Evolutionary conservation across 2,113 vertebrate species (phyloP), one percentile per base, ranked within the genome.

Genomic region (Sphaerodactylus townsendi): DNA sequence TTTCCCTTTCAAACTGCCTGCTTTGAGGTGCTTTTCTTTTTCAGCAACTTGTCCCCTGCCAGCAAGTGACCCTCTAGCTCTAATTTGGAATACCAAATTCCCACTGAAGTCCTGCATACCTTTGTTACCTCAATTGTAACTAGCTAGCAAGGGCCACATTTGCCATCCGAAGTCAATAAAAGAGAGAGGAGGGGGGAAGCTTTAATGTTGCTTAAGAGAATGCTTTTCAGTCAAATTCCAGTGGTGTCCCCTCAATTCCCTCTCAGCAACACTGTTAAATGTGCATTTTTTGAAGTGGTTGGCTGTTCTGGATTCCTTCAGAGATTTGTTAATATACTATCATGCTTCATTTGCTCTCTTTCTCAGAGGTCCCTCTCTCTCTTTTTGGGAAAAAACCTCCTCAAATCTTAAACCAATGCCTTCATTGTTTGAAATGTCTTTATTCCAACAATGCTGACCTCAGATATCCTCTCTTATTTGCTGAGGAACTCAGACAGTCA

Each of bases 381-480:
- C 7, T 19, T 6, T 5, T 5, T 7, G 69, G 90, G 93, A 85
- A 92, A 94, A 93, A 92, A 92, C 83, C 90, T 93, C 90, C 87
- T 88, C 89, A 92, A 93, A 90, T 92, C 93, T 94, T 92, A 94
- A 91, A 94, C 92, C 96, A 96, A 96, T 95, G 95, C 89, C 86
- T 90, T 96, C 94, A 97, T 97, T 97, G 96, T 95, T 96, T 91
- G 82, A 91, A 90, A 94, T 92, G 95, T 95, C 96, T 95, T 96
- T 94, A 95, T 96, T 92, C 96, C 96, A 95, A 96, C 94, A 96
- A 95, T 92, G 92, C 95, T 94, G 95, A 96, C 96, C 96, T 96
- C 96, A 94, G 93, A 94, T 96, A 95, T 94, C 94, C 95, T 94
- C 93, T 94, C 94, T 85, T 96, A 96, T 95, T 97, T 96, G 92